Percentiles rank a stretch among this genome's conserved stretches.
phyloP scores from a whole-genome alignment of 2,888 invertebrate genomes.

The Pyrochroa serraticornis region DNA sequence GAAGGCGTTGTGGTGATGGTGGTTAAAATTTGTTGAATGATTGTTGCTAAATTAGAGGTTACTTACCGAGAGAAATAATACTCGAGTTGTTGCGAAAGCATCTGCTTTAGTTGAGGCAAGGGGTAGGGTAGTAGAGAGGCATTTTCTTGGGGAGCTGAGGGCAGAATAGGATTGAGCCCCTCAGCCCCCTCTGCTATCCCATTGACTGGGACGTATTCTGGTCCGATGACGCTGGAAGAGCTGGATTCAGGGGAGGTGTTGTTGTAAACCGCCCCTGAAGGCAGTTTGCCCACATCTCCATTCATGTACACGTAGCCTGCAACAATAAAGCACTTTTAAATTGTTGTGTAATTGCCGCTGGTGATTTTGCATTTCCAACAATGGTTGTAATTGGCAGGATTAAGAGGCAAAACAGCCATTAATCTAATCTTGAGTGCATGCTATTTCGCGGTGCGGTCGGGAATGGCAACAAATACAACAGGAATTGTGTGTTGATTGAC shows the following conservation, averaged over 20 bases:
- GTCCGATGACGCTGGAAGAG: constrained; percentile 50
- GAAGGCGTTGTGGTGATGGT: too few species aligned
- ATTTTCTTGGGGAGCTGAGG: constrained; percentile 59
- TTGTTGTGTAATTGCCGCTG: background rate
- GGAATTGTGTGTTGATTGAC: constrained; percentile 27
- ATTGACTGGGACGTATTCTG: constrained; percentile 48
- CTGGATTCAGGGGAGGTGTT: constrained; percentile 70
- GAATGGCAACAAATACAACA: too few species aligned
- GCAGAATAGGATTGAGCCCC: constrained; percentile 58
- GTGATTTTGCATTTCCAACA: background rate
- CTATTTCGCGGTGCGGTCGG: too few species aligned
- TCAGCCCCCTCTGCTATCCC: constrained; percentile 57
- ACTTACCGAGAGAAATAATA: constrained; percentile 86
- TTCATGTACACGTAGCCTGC: constrained; percentile 81
- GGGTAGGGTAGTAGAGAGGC: constrained; percentile 63
- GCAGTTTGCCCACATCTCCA: constrained; percentile 80
- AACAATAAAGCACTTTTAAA: constrained; percentile 28
- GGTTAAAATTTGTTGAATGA: background rate
- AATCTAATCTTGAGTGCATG: too few species aligned
- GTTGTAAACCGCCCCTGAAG: constrained; percentile 72
- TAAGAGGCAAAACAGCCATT: too few species aligned
- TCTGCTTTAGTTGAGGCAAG: constrained; percentile 76
- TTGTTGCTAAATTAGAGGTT: constrained; percentile 3
- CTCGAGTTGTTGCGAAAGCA: constrained; percentile 83
- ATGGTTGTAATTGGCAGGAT: background rate